Conservation (phyloP, 1,140 invertebrate genomes). For the Thaumatotibia leucotreta region DNA sequence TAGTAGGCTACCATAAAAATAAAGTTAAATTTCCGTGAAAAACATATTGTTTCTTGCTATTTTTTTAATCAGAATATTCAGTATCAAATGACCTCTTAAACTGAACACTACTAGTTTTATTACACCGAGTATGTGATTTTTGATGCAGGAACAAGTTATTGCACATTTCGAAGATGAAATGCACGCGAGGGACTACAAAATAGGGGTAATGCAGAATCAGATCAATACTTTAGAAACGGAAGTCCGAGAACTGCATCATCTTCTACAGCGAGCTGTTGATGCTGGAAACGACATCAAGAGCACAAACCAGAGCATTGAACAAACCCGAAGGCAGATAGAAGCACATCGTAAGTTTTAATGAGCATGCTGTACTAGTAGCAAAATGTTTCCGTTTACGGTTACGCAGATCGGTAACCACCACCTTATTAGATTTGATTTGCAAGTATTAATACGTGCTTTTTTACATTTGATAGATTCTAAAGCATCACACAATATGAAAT, state of each 20-base stretch:
- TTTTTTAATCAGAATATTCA: too few relatives aligned
- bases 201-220: constrained; percentile 57
- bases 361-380: too few relatives aligned
- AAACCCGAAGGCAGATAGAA: constrained; percentile 48
- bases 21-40: too few relatives aligned
- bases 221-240: constrained; percentile 60
- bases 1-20: too few relatives aligned
- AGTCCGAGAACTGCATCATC: constrained; percentile 40
- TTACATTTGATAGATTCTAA: constrained; percentile 47
- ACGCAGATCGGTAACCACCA: too few relatives aligned
- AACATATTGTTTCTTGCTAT: too few relatives aligned
- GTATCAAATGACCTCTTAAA: too few relatives aligned
- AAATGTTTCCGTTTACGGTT: too few relatives aligned
- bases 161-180: constrained; percentile 44
- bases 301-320: constrained; percentile 45
- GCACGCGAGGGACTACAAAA: constrained; percentile 45
- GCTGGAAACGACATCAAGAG: constrained; percentile 49
- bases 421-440: too few relatives aligned
- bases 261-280: constrained; percentile 40
- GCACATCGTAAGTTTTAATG: constrained; percentile 53
- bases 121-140: too few relatives aligned
- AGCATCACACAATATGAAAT: constrained; percentile 62
- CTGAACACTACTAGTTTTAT: too few relatives aligned
- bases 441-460: neutral
- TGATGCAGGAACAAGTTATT: constrained; percentile 50